Percentiles rank a stretch among this genome's conserved stretches.
phyloP scores from a whole-genome alignment of 1,140 invertebrate genomes.

The Drosophila erecta region DNA sequence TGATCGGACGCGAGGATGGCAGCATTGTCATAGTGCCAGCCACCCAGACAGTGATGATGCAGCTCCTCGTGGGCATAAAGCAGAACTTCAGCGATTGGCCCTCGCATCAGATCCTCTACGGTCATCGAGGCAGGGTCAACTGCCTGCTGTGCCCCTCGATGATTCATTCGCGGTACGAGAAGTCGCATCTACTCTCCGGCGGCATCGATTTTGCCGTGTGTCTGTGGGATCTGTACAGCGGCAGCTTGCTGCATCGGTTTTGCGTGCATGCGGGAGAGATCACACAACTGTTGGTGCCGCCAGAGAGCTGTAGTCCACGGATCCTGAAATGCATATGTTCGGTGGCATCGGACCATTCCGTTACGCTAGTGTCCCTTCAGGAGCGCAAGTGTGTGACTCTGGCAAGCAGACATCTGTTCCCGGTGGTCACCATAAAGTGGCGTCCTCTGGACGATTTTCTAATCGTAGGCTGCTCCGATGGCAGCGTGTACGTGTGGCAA shows the following conservation, averaged over 20 bases:
- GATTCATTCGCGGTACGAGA: slow-evolving; percentile 96
- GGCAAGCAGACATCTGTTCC: slow-evolving; percentile 98
- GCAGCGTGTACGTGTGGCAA: slow-evolving; percentile 99
- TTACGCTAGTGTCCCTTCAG: slow-evolving; percentile 95
- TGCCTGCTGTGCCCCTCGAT: slow-evolving; percentile 98
- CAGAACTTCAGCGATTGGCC: slow-evolving; percentile 96
- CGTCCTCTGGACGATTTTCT: slow-evolving; percentile 98
- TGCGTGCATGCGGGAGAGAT: slow-evolving; percentile 98
- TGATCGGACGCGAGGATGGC: slow-evolving; percentile 97
- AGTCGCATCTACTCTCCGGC: slow-evolving; percentile 95
- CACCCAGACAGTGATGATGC: slow-evolving; percentile 97
- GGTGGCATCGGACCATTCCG: slow-evolving; percentile 98
- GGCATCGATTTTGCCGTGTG: slow-evolving; percentile 99
- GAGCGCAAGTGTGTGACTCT: slow-evolving; percentile 98
- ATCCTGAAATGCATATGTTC: slow-evolving; percentile 98
- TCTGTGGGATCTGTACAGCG: slow-evolving; percentile 98
- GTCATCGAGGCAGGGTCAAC: slow-evolving; percentile 97
- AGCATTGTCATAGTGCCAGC: slow-evolving; percentile 98
- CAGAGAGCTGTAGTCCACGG: slow-evolving; percentile 94
- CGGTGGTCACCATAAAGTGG: slow-evolving; percentile 98
- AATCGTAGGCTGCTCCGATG: slow-evolving; percentile 98
- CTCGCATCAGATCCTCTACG: slow-evolving; percentile 93
- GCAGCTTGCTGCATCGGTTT: slow-evolving; percentile 95
- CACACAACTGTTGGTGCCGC: slow-evolving; percentile 95
- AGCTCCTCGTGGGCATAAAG: slow-evolving; percentile 95